These are phyloP conservation scores for Decapterus maruadsi DNA, from an alignment of 2,797 vertebrate species.

Conservation along the genomic window DNA sequence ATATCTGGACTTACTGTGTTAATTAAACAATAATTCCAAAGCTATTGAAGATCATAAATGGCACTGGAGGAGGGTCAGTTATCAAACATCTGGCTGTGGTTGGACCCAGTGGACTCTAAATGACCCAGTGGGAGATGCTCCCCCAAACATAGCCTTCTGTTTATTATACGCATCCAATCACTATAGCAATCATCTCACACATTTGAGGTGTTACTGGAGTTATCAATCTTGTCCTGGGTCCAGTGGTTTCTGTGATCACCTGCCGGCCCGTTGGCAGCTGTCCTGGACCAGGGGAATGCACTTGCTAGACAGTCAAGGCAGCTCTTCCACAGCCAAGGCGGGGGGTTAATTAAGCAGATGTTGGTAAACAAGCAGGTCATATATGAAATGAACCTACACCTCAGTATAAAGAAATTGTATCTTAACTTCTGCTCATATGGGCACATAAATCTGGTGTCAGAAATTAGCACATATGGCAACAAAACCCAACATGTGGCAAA, in stretches of 20 bases:
- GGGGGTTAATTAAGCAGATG: constrained; percentile 86
- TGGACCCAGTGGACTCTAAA: constrained; percentile 64
- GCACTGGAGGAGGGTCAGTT: constrained; percentile 40
- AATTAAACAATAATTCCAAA: constrained; percentile 31
- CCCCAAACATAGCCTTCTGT: constrained; percentile 72
- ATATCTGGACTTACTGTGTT: constrained; percentile 4
- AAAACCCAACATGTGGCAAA: constrained; percentile 82
- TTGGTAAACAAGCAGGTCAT: constrained; percentile 80
- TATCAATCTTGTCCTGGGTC: constrained; percentile 78
- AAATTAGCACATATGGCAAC: constrained; percentile 74
- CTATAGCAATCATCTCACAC: constrained; percentile 64
- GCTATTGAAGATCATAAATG: constrained; percentile 35
- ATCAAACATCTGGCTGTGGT: constrained; percentile 79
- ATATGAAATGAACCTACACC: constrained; percentile 58
- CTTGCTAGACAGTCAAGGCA: constrained; percentile 52
- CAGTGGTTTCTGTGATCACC: constrained; percentile 76
- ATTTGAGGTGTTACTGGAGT: constrained; percentile 75
- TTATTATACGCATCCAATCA: constrained; percentile 75
- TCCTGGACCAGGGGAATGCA: constrained; percentile 53
- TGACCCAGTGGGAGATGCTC: constrained; percentile 67
- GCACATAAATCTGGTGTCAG: constrained; percentile 64
- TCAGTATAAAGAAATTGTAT: constrained; percentile 42
- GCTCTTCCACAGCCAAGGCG: constrained; percentile 64
- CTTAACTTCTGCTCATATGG: constrained; percentile 48
- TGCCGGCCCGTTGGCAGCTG: constrained; percentile 77